Conservation (phyloP, 2,113 vertebrate species). For the Neolamprologus brichardi region DNA sequence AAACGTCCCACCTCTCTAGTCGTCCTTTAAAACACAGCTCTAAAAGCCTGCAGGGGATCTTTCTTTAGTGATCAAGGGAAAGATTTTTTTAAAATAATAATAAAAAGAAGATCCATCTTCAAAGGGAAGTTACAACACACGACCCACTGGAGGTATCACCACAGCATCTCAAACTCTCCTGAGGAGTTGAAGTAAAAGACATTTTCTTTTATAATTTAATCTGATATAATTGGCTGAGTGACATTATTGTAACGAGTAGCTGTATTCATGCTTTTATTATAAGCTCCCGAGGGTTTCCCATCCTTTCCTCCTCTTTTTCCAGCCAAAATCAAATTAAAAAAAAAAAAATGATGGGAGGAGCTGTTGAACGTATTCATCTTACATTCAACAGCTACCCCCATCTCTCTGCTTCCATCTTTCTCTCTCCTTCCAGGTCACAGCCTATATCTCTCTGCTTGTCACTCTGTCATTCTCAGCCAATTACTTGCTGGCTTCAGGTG, state of each 20-base stretch:
- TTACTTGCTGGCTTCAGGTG: slow-evolving; percentile 46
- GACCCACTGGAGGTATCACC: background rate
- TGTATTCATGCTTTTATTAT: background rate
- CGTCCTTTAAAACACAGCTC: background rate
- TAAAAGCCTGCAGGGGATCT: background rate
- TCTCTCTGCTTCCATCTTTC: background rate
- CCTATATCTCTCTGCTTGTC: slow-evolving; percentile 9
- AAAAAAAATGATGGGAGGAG: background rate
- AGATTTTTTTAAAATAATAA: background rate
- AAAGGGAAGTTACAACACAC: background rate
- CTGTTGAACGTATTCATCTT: background rate
- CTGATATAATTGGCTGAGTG: slow-evolving; percentile 47
- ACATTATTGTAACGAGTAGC: slow-evolving; percentile 39
- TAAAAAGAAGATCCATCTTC: background rate
- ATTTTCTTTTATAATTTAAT: slow-evolving; percentile 32
- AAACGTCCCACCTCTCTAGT: background rate
- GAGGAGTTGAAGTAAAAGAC: background rate
- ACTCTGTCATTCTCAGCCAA: slow-evolving; percentile 51
- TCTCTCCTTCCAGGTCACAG: slow-evolving; percentile 23
- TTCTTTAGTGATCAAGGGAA: background rate
- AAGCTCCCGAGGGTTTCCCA: background rate
- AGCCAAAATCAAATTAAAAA: background rate
- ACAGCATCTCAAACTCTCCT: background rate
- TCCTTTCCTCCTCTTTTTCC: background rate
- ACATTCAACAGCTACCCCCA: background rate